Conservation (phyloP, 2,113 vertebrate genomes). For the Cheirogaleus medius region DNA sequence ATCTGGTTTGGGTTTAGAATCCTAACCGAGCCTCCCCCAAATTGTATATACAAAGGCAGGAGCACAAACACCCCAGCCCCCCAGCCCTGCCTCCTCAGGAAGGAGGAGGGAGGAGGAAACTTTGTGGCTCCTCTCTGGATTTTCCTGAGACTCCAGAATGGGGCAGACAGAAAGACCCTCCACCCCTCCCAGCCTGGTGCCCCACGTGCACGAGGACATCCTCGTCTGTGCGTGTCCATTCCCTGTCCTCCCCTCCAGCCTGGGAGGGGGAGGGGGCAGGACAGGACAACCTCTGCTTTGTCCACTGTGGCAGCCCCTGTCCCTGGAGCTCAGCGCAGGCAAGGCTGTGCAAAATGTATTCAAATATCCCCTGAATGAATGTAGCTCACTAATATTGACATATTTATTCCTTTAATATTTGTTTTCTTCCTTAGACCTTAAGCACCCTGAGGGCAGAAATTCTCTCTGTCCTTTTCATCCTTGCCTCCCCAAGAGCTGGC, state of each 20-base stretch:
- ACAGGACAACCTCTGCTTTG: neutral
- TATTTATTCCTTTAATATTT: neutral
- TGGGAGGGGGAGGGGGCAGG: neutral
- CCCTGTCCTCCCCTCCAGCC: neutral
- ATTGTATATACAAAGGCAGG: neutral
- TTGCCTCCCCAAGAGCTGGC: neutral
- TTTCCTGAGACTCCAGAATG: neutral
- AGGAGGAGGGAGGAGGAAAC: neutral
- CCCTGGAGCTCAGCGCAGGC: neutral
- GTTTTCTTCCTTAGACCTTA: neutral
- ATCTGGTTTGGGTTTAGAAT: conserved; percentile 57
- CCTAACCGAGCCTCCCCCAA: neutral
- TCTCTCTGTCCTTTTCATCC: neutral
- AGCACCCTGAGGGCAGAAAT: neutral
- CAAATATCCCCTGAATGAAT: neutral
- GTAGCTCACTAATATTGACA: rapidly evolving
- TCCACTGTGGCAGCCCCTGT: neutral
- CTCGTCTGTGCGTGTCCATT: rapidly evolving
- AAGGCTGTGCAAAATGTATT: neutral
- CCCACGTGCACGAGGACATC: rapidly evolving
- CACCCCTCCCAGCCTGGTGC: neutral
- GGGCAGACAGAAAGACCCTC: too few species aligned
- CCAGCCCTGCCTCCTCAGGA: rapidly evolving
- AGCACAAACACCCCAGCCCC: neutral
- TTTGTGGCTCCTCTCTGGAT: neutral